Evolutionary conservation across 2,888 invertebrate species (phyloP), one percentile per base, ranked within the genome.

Genomic region (Parnassius mnemosyne): DNA sequence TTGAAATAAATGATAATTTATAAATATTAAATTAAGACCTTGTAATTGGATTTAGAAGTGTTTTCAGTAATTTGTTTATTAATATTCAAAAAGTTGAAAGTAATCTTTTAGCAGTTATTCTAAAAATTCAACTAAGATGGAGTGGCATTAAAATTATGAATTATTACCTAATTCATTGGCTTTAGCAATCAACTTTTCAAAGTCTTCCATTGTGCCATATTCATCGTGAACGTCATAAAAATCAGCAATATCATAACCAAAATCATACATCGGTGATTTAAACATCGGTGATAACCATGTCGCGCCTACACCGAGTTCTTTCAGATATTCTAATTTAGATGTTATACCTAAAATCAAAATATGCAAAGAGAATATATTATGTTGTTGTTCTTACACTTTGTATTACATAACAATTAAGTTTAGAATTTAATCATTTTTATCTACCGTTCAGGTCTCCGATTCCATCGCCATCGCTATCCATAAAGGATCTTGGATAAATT

Each of bases 241-340:
- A 81, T 96, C 93, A 0, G 94, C 87, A 57, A 96, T 94, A 71
- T 97, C 97, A 70, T 97, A 96, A 1, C 97, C 97, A 77, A 95
- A 95, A 76, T 96, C 96, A 13, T 93, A 93, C 95, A 95, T 95
- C 0, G 96, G 96, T 0, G 95, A 95, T 63, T 92, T 89, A 67
- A 88, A 92, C 63, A 97, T 94, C 0, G 97, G 96, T 53, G 95
- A 95, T 1, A 97, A 77, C 96, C 96, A 96, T 10, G 96, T 92
- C 5, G 95, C 94, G 9, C 93, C 93, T 13, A 96, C 86, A 5
- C 95, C 94, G 1, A 95, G 78, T 42, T 94, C 94, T 57, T 93
- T 93, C 56, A 97, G 82, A 70, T 96, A 94, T 64, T 93, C 89
- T 44, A 94, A 75, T 71, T 91, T 93, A 9, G 92, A 91, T 2